These are phyloP conservation scores for Sipunculus nudus DNA, from an alignment of 2,888 invertebrate species.

Conservation along the genomic window DNA sequence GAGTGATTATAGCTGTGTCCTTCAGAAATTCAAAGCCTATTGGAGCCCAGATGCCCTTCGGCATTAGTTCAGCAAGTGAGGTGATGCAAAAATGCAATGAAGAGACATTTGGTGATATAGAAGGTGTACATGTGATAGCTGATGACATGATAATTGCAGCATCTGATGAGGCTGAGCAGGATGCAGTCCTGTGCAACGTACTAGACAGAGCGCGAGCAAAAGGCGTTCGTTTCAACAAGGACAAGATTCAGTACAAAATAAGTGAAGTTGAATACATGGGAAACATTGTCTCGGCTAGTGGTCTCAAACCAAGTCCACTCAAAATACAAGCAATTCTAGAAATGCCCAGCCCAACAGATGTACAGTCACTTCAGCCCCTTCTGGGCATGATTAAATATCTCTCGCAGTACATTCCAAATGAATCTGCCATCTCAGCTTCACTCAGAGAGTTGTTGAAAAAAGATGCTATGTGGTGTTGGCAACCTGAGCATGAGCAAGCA, in stretches of 20 bases:
- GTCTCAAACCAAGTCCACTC: conserved; percentile 29
- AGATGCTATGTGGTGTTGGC: conserved; percentile 29
- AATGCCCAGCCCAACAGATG: conserved; percentile 39
- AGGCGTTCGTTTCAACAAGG: conserved; percentile 10
- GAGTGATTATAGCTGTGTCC: too few species aligned
- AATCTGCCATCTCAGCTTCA: conserved; percentile 36
- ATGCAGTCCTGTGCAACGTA: neutral
- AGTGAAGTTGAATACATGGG: conserved; percentile 11
- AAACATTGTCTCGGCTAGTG: conserved; percentile 14
- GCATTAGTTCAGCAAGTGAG: conserved; percentile 28
- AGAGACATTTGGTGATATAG: conserved; percentile 7
- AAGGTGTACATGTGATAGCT: conserved; percentile 1
- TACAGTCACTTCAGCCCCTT: conserved; percentile 35
- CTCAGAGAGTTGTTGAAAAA: conserved; percentile 31
- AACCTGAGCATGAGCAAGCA: conserved; percentile 32
- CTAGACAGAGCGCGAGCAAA: neutral
- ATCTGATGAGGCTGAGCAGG: neutral
- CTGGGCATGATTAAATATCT: conserved; percentile 40
- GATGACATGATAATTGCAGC: conserved; percentile 3
- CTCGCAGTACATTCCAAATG: conserved; percentile 38
- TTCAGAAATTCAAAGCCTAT: too few species aligned
- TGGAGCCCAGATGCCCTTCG: conserved; percentile 41
- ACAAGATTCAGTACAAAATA: conserved; percentile 15
- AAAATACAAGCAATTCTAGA: conserved; percentile 38
- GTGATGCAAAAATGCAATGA: conserved; percentile 30